phyloP scores from a whole-genome alignment of 2,888 invertebrate genomes.

The Hartigia nigra region DNA sequence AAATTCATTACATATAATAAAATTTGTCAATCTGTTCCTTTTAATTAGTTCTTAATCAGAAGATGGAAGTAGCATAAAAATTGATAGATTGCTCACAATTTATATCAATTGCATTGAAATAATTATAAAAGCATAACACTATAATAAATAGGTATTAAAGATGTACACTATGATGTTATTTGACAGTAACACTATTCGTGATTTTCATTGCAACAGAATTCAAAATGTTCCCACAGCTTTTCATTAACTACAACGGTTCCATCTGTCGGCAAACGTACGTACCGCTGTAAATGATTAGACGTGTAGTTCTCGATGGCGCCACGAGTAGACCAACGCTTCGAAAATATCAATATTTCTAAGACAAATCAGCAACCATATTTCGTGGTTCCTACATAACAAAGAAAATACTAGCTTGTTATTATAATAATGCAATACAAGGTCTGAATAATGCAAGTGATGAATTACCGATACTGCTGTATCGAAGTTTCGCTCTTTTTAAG shows the following conservation, averaged over 20 bases:
- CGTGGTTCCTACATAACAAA: constrained; percentile 24
- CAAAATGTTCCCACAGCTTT: not conserved
- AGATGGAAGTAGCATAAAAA: not conserved
- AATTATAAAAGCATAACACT: not conserved
- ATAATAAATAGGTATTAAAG: not conserved
- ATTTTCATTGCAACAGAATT: not conserved
- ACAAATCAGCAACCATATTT: constrained; percentile 38
- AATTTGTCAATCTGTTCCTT: not conserved
- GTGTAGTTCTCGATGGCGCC: not conserved
- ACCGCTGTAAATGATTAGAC: not conserved
- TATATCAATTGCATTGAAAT: not conserved
- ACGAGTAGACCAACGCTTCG: constrained; percentile 15
- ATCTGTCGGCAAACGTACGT: not conserved
- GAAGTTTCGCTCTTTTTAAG: not conserved
- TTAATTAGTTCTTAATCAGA: not conserved
- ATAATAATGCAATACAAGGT: not conserved
- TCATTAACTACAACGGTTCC: not conserved
- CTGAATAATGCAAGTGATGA: not conserved
- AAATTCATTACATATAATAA: too few species aligned
- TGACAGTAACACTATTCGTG: not conserved
- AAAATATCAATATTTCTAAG: constrained; percentile 47
- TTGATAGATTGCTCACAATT: not conserved
- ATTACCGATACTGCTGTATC: not conserved
- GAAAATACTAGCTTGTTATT: constrained; percentile 13
- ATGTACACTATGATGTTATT: not conserved